Evolutionary conservation across 1,140 invertebrate species (phyloP).

Genomic region (Micrasema longulum): DNA sequence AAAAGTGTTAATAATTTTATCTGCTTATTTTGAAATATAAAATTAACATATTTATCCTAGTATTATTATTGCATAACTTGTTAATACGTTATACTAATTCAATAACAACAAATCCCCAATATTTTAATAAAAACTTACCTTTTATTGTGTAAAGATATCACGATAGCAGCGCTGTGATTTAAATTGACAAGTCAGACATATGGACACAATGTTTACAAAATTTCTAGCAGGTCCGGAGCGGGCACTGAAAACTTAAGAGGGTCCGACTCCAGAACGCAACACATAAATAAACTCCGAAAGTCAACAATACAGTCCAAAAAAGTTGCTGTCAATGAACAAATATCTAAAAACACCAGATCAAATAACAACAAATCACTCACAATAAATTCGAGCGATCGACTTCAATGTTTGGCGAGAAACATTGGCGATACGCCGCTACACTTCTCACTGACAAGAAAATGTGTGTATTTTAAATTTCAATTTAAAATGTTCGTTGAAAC

Average conservation of each 20-base stretch:
- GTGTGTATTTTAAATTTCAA: conserved; percentile 16
- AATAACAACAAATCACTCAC: conserved; percentile 29
- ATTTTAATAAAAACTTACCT: no score
- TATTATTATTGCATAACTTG: no score
- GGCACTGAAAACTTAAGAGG: conserved; percentile 4
- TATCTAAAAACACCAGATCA: conserved; percentile 22
- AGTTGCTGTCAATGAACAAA: conserved; percentile 34
- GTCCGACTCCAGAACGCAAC: conserved; percentile 16
- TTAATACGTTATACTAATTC: no score
- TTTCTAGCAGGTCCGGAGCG: not conserved
- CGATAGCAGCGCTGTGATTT: conserved; percentile 17
- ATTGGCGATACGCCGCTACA: conserved; percentile 1
- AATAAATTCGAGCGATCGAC: conserved; percentile 14
- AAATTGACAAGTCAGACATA: conserved; percentile 1
- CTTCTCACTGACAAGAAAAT: conserved; percentile 28
- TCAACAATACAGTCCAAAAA: conserved; percentile 28
- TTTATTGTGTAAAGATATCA: conserved; percentile 18
- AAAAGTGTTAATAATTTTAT: no score
- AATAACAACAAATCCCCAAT: no score
- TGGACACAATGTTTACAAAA: conserved; percentile 29
- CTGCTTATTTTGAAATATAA: no score
- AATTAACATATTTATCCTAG: no score
- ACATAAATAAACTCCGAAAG: conserved; percentile 24
- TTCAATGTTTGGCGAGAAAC: conserved; percentile 2
- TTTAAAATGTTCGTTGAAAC: conserved; percentile 23